phyloP scores from a whole-genome alignment of 1,140 invertebrate genomes.

The Ephestia elutella region DNA sequence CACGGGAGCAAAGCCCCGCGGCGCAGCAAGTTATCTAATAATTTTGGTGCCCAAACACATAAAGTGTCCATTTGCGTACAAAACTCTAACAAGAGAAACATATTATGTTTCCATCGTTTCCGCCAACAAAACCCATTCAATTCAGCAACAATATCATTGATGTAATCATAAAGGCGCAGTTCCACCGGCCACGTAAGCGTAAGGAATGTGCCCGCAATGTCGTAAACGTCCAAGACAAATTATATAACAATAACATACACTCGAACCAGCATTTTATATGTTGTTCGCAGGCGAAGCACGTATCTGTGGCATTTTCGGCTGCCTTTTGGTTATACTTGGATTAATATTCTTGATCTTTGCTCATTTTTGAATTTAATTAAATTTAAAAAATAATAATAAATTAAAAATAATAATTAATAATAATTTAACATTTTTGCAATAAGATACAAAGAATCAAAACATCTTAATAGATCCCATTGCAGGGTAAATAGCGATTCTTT shows the following conservation, averaged over 20 bases:
- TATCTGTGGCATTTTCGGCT: slow-evolving; percentile 7
- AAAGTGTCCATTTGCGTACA: not conserved
- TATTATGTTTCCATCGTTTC: not conserved
- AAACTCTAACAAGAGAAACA: not conserved
- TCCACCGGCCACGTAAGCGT: not conserved
- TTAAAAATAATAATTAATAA: no score
- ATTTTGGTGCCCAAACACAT: no score
- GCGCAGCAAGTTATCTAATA: no score
- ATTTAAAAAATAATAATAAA: no score
- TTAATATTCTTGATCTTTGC: slow-evolving; percentile 7
- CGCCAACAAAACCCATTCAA: not conserved
- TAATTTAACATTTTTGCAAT: no score
- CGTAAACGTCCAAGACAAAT: slow-evolving; percentile 23
- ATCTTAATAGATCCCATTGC: no score
- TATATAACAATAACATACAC: slow-evolving; percentile 22
- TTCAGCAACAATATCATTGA: not conserved
- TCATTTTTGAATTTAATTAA: not conserved
- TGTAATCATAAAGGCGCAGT: not conserved
- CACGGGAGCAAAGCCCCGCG: no score
- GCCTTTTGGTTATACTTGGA: not conserved
- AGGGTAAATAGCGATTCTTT: no score
- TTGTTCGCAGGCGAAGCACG: slow-evolving; percentile 1
- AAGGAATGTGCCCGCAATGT: slow-evolving; percentile 16
- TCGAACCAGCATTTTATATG: not conserved
- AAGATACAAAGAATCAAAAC: no score